Percentiles rank a stretch among this genome's conserved stretches.
Conservation (phyloP, 2,113 vertebrate genomes). For the Balaeniceps rex region DNA sequence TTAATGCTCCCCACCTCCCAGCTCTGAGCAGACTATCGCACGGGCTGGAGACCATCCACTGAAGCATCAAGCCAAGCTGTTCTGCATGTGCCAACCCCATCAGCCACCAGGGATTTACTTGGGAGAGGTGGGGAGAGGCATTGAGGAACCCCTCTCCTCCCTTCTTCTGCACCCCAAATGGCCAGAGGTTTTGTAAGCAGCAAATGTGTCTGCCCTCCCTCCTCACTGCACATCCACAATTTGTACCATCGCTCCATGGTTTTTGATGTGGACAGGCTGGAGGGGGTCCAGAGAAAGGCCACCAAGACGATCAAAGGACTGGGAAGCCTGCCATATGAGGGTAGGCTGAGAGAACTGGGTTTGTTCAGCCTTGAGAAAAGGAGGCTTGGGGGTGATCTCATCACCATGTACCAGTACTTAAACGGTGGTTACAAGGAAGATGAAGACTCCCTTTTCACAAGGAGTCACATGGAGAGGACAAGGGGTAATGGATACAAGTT, state of each 20-base stretch:
- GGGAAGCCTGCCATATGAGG: too few species aligned
- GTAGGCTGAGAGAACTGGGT: too few species aligned
- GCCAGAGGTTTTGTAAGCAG: background rate
- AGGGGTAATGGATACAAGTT: too few species aligned
- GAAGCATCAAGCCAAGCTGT: background rate
- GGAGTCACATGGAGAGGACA: too few species aligned
- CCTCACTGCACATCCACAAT: fast-evolving
- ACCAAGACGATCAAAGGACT: too few species aligned
- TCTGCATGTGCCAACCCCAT: background rate
- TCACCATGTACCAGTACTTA: too few species aligned
- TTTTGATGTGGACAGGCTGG: too few species aligned
- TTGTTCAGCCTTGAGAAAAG: too few species aligned
- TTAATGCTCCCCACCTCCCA: background rate
- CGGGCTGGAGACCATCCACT: background rate
- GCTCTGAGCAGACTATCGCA: background rate
- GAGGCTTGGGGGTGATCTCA: too few species aligned
- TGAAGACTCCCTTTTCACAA: too few species aligned
- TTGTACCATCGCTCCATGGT: background rate
- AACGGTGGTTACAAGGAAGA: too few species aligned
- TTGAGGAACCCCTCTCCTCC: background rate
- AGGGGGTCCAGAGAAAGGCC: too few species aligned
- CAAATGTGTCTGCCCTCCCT: fast-evolving
- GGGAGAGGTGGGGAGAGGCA: background rate
- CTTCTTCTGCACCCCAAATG: background rate
- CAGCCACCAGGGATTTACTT: background rate